Evolutionary conservation across 2,888 invertebrate genomes (phyloP).

Genomic region (Chrysomela aeneicollis): DNA sequence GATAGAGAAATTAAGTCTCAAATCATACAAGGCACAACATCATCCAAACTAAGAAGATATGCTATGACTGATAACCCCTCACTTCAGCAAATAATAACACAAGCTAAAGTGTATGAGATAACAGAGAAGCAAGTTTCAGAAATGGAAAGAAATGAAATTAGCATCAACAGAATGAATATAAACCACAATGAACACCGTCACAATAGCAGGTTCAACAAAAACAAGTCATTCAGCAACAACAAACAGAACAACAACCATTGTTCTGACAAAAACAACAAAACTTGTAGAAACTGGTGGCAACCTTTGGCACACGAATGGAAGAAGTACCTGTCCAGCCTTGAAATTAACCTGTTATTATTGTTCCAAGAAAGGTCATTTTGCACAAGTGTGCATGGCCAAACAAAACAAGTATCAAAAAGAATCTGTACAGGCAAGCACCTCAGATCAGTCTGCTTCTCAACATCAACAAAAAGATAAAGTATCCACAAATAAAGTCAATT

Average conservation of each 20-base stretch:
- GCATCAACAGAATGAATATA: not conserved
- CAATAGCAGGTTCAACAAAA: not conserved
- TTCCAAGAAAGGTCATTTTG: constrained; percentile 30
- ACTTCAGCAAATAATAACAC: constrained; percentile 4
- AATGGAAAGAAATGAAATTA: constrained; percentile 3
- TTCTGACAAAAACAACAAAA: constrained; percentile 5
- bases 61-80: constrained; percentile 7
- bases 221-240: not conserved
- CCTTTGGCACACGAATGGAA: constrained; percentile 28
- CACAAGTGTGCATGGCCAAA: constrained; percentile 29
- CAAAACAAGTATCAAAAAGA: not conserved
- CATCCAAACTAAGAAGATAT: constrained; percentile 15
- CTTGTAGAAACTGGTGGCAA: constrained; percentile 33
- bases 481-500: constrained; percentile 13
- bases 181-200: not conserved
- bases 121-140: constrained; percentile 12
- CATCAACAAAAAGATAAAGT: constrained; percentile 9
- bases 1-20: constrained; percentile 22
- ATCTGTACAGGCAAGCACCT: not conserved
- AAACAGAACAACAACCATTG: constrained; percentile 1
- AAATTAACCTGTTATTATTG: constrained; percentile 26
- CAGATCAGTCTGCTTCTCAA: not conserved
- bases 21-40: constrained; percentile 14
- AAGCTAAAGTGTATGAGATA: constrained; percentile 11
- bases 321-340: constrained; percentile 30